Base-by-base conservation (phyloP, 1,140 invertebrate species). In the Battus philenor region DNA sequence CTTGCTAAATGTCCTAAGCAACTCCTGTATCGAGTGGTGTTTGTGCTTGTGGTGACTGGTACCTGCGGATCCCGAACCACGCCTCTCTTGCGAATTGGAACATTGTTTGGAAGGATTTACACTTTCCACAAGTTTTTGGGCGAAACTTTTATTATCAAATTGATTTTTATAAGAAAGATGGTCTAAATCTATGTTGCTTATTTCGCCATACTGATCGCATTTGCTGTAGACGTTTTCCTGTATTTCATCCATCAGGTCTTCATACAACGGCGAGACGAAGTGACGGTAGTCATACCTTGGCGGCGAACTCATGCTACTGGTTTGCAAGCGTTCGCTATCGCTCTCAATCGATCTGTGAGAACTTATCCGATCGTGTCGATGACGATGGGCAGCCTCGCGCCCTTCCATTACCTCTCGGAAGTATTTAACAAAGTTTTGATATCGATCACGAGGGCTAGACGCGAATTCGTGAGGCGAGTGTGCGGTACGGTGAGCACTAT, bases 1-100 rank as follows among this genome's bases (percentile, higher is more conserved):
- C 56, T 91, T 90, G 2, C 91, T 89, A 55, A 93, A 92, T 45
- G 92, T 90, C 33, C 90, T 84, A 20, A 93, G 91, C 75, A 93
- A 80, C 58, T 93, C 92, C 56, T 93, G 91, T 58, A 93, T 92
- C 11, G 89, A 89, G 61, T 91, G 88, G 55, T 90, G 90, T 62
- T 90, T 90, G 56, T 89, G 88, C 34, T 52, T 85, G 56, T 88
- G 87, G 4, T 66, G 86, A 46, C 68, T 79, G 11, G 63, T 41
- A 44, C n/a, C n/a, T 1, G 67, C 73, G 0, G 78, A 68, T 5
- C 62, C 68, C 17, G 75, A 72, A 10, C 73, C 64, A 27, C 73
- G 59, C 43, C 72, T 59, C 34, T 83, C 75, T 6, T 61, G 48
- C 4, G 47, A 20, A 39, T 59, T 45, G 7, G 26, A 29, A 3